A percentile compares a stretch with the other conserved stretches of the same genome.
phyloP scores from a whole-genome alignment of 2,888 invertebrate species.

The Carterocephalus palaemon region DNA sequence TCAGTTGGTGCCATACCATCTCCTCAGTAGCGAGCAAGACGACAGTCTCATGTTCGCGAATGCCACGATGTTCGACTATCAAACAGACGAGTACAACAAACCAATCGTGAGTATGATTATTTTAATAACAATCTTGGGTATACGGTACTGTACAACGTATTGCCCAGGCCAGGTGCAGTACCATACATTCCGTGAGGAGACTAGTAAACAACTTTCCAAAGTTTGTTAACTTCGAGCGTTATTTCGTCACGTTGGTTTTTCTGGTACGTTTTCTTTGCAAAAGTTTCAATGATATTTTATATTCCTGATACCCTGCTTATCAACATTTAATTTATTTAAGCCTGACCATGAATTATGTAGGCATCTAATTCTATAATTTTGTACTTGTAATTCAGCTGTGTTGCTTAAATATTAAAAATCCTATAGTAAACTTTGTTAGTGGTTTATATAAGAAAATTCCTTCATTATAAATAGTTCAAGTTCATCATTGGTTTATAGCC shows the following conservation, averaged over 20 bases:
- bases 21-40: slow-evolving; percentile 71
- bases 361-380: no score
- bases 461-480: no score
- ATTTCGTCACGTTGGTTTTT: slow-evolving; percentile 33
- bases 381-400: no score
- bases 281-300: no score
- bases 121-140: neutral
- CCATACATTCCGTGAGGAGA: slow-evolving; percentile 37
- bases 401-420: no score
- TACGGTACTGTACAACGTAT: no score
- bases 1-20: slow-evolving; percentile 80
- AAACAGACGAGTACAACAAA: slow-evolving; percentile 68
- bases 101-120: slow-evolving; percentile 58
- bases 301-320: no score
- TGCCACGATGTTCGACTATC: slow-evolving; percentile 76
- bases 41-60: slow-evolving; percentile 71
- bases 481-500: no score
- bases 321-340: no score
- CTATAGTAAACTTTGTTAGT: no score
- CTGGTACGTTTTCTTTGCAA: slow-evolving; percentile 12
- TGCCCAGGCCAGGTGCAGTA: neutral
- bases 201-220: slow-evolving; percentile 57
- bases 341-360: no score
- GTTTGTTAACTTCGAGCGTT: slow-evolving; percentile 32
- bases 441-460: no score